These are phyloP conservation scores for Cyaniris semiargus DNA, from an alignment of 2,888 invertebrate genomes.

Conservation along the genomic window DNA sequence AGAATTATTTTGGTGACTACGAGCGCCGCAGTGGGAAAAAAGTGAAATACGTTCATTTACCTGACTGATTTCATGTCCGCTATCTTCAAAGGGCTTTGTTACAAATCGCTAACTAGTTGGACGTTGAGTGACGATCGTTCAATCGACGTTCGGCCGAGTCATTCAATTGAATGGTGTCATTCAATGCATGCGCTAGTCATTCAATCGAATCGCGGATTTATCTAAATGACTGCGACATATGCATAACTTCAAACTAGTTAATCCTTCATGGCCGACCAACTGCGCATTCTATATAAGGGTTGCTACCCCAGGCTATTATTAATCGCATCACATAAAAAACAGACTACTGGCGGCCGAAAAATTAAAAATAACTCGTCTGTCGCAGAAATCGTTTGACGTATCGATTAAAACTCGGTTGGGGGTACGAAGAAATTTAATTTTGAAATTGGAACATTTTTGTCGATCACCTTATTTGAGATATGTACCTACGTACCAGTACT, in stretches of 20 bases:
- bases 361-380: conserved; percentile 43
- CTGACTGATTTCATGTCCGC: too few relatives aligned
- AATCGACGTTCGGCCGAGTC: too few relatives aligned
- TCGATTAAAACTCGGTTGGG: conserved; percentile 31
- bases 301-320: conserved; percentile 73
- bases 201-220: too few relatives aligned
- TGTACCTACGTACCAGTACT: not conserved
- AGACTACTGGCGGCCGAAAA: conserved; percentile 61
- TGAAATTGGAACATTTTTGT: conserved; percentile 11
- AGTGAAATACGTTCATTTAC: too few relatives aligned
- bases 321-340: conserved; percentile 61
- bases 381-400: conserved; percentile 18
- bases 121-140: too few relatives aligned
- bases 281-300: conserved; percentile 75
- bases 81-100: too few relatives aligned
- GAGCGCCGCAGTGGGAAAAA: too few relatives aligned
- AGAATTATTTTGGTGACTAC: too few relatives aligned
- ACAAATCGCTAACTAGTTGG: too few relatives aligned
- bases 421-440: not conserved
- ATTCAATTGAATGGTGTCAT: too few relatives aligned
- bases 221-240: too few relatives aligned
- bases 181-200: too few relatives aligned
- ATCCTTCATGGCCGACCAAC: conserved; percentile 71
- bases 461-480: not conserved
- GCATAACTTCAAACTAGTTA: conserved; percentile 63